Conservation (phyloP, 2,888 invertebrate species). For the Sympetrum striolatum region DNA sequence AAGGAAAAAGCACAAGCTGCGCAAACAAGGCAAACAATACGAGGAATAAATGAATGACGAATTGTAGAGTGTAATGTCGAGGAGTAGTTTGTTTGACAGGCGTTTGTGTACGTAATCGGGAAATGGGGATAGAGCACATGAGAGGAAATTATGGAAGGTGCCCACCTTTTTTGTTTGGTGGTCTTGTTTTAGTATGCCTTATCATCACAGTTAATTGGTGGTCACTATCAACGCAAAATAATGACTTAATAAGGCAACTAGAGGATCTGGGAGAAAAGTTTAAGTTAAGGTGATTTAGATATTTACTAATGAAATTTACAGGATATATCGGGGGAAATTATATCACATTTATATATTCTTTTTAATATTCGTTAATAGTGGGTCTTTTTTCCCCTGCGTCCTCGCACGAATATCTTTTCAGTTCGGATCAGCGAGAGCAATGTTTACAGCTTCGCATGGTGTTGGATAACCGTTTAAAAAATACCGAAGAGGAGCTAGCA, state of each 20-base stretch:
- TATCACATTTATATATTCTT: too few relatives aligned
- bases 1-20: neutral
- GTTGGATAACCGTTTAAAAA: conserved; percentile 54
- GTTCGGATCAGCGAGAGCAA: conserved; percentile 57
- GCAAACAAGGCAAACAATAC: neutral
- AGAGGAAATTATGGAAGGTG: conserved; percentile 58
- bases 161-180: conserved; percentile 57
- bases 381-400: neutral
- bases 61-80: neutral
- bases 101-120: conserved; percentile 45
- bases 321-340: neutral
- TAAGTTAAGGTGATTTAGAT: conserved; percentile 55
- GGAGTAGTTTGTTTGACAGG: neutral
- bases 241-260: conserved; percentile 56
- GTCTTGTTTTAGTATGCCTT: conserved; percentile 55
- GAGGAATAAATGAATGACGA: conserved; percentile 1
- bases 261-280: conserved; percentile 57
- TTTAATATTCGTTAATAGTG: too few relatives aligned
- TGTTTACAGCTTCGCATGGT: conserved; percentile 54
- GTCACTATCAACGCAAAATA: conserved; percentile 57
- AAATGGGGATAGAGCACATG: conserved; percentile 58
- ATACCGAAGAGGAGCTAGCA: conserved; percentile 53
- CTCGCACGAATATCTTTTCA: conserved; percentile 48
- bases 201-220: conserved; percentile 58
- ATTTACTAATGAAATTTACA: neutral